Evolutionary conservation across 2,888 invertebrate species (phyloP).

Genomic region (Stenodema calcarata): DNA sequence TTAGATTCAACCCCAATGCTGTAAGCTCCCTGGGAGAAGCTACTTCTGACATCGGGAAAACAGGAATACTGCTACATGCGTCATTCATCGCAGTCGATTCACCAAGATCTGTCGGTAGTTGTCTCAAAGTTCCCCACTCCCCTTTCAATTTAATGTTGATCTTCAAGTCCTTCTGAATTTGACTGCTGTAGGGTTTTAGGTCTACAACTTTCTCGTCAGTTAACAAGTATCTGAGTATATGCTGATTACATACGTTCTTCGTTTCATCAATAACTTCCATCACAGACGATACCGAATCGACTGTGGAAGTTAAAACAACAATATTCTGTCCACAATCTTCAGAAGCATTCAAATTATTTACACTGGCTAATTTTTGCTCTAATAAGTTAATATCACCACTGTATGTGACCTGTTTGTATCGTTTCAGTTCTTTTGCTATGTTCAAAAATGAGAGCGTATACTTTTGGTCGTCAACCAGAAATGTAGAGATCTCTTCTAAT

Average conservation of each 20-base stretch:
- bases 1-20: slow-evolving; percentile 4
- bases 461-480: background rate
- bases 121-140: slow-evolving; percentile 9
- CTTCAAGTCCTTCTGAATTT: slow-evolving; percentile 33
- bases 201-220: background rate
- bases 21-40: background rate
- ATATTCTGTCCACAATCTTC: background rate
- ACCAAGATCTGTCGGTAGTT: background rate
- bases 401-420: background rate
- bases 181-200: background rate
- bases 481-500: background rate
- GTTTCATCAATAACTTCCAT: slow-evolving; percentile 17
- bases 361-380: background rate
- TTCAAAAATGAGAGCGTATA: background rate
- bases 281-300: background rate
- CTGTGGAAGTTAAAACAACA: background rate
- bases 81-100: background rate
- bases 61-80: background rate
- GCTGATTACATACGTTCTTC: background rate
- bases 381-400: background rate
- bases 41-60: background rate
- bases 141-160: slow-evolving; percentile 40
- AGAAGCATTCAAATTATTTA: background rate
- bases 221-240: background rate
- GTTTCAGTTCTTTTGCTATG: background rate